Conservation (phyloP, 37 sponge, comb jelly and placozoan species). For the Spongilla lacustris region DNA sequence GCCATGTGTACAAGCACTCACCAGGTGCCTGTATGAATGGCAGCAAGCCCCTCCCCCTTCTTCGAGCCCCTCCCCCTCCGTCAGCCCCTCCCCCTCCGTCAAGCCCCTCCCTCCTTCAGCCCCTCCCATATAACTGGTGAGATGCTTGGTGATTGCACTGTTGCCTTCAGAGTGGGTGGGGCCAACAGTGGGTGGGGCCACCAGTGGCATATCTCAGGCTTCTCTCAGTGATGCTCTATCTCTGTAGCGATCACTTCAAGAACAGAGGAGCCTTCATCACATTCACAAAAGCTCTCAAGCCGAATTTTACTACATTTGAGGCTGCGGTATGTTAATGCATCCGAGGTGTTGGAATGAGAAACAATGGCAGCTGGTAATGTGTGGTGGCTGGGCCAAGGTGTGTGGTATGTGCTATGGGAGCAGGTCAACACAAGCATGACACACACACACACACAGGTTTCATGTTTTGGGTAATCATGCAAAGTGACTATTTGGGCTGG, state of each 20-base stretch:
- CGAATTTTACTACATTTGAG: constrained; percentile 87
- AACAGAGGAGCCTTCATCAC: constrained; percentile 98
- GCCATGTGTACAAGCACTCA: no score
- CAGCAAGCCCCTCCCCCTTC: no score
- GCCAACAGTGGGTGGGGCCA: no score
- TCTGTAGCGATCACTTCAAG: constrained; percentile 94
- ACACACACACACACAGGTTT: background rate
- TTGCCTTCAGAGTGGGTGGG: background rate
- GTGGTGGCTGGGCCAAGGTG: background rate
- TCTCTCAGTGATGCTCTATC: no score
- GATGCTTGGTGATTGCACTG: background rate
- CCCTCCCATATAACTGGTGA: background rate
- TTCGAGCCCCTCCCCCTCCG: no score
- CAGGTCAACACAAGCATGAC: background rate
- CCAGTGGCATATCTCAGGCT: no score
- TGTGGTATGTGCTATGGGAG: constrained; percentile 7
- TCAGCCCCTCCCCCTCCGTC: no score
- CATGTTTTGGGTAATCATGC: no score
- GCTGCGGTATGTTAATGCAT: constrained; percentile 79
- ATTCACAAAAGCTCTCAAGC: constrained; percentile 76
- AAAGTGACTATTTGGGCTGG: no score
- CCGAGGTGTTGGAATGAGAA: background rate
- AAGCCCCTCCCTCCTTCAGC: background rate
- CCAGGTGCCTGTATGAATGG: no score
- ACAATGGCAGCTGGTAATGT: background rate